Base-by-base conservation (phyloP, 1,140 invertebrate genomes). In the Adoxophyes honmai region DNA sequence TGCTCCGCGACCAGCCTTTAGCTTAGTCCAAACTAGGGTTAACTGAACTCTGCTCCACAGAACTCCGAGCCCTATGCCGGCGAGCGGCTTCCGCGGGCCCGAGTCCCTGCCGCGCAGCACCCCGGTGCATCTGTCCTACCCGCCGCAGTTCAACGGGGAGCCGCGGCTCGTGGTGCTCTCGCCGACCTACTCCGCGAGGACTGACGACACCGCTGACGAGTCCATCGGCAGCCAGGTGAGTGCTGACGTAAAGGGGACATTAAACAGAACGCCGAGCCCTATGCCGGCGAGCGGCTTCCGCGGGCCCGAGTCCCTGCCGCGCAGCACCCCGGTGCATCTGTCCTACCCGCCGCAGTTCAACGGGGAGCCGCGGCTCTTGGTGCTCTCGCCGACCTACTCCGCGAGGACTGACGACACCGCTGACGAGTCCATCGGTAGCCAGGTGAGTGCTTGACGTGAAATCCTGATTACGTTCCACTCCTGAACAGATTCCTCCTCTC, bases 211-310 rank as follows among this genome's bases (percentile, higher is more conserved):
- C 8, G 11, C 77, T 33, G 85, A 88, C 34, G 85, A 88, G 51
- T 85, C 82, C 6, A 79, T 88, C 21, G 59, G 63, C 9, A 85
- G 72, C 56, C 85, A 88, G 80, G 85, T 88, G 35, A 67, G 74
- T 64, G 21, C 21, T 3, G 21, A 2, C 21, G 21, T 28, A 28
- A 28, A 28, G 21, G 21, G 2, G 21, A 2, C 6, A 2, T 3
- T 28, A 28, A 28, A 28, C 60, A 85, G 82, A 68, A 82, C 78
- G 35, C 73, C 75, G 11, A 86, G 84, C 60, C 82, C 84, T 1
- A 57, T 75, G 51, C 69, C 76, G 0, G 54, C 70, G 11, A 16
- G 73, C n/a, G 61, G 59, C 5, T 77, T 71, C 70, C 70, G 75
- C 34, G 81, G 83, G 1, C 75, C 78, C 1, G 82, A 88, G 57